A percentile compares a stretch with the other conserved stretches of the same genome.
These are phyloP conservation scores for Platerodrilus igneus DNA, from an alignment of 2,888 invertebrate genomes.

Conservation along the genomic window DNA sequence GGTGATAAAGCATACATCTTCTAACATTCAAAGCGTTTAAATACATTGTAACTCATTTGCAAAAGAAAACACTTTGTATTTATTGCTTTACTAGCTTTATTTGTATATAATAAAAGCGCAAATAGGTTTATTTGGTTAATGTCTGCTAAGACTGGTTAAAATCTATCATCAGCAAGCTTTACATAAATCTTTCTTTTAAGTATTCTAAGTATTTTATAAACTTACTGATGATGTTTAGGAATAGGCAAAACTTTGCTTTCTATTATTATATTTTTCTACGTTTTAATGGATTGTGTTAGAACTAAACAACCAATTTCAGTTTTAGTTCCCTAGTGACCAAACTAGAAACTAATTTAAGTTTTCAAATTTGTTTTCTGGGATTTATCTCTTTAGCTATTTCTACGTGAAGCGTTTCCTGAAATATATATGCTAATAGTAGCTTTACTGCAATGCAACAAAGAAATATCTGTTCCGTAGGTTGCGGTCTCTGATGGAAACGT, in stretches of 20 bases:
- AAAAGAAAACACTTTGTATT: too few species aligned
- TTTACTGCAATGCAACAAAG: too few species aligned
- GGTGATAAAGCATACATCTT: too few species aligned
- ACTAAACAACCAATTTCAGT: constrained; percentile 36
- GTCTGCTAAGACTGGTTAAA: constrained; percentile 5
- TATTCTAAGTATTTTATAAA: constrained; percentile 2
- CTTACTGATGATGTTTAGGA: too few species aligned
- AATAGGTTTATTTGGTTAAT: constrained; percentile 3
- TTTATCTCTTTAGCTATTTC: constrained; percentile 18
- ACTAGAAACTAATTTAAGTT: constrained; percentile 44
- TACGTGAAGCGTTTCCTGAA: constrained; percentile 21
- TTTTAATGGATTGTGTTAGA: constrained; percentile 21
- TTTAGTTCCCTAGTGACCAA: constrained; percentile 36
- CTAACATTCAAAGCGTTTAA: too few species aligned
- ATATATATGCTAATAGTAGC: constrained; percentile 25
- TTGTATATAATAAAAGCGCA: constrained; percentile 8
- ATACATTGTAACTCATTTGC: too few species aligned
- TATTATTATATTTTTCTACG: constrained; percentile 17
- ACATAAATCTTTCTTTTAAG: not conserved
- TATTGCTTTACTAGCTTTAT: too few species aligned
- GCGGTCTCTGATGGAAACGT: too few species aligned
- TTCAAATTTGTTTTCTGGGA: constrained; percentile 37
- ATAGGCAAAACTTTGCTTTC: constrained; percentile 1
- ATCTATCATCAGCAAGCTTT: not conserved
- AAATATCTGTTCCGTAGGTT: too few species aligned